phyloP scores from a whole-genome alignment of 2,113 vertebrate genomes.

The Megatriorchis doriae region DNA sequence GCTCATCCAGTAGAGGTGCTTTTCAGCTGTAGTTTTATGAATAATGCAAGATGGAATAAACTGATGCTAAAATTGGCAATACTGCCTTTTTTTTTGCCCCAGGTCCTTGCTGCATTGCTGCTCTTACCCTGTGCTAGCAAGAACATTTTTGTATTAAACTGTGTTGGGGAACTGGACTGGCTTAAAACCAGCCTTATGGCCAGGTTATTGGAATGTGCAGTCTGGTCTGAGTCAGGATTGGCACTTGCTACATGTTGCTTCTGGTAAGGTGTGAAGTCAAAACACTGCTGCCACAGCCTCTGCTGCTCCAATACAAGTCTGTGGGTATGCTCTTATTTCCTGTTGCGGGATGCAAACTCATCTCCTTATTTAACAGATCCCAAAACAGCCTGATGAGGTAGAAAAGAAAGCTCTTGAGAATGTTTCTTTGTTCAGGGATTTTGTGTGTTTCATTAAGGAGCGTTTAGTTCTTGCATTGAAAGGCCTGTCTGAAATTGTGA shows the following conservation, averaged over 20 bases:
- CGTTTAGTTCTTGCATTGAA: background rate
- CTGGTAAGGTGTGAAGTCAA: background rate
- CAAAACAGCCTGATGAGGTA: background rate
- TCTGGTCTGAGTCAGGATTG: background rate
- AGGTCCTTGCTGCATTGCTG: background rate
- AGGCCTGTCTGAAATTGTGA: background rate
- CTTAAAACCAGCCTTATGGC: background rate
- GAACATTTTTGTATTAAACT: background rate
- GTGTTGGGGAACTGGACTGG: background rate
- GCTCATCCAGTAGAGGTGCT: background rate
- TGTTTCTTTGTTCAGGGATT: background rate
- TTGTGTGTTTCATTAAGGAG: background rate
- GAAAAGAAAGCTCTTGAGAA: background rate
- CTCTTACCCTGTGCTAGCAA: background rate
- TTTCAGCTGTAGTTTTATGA: background rate
- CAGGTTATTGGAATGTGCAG: background rate
- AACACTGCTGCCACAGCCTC: background rate
- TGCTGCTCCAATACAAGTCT: background rate
- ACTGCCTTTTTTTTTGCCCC: too few relatives aligned
- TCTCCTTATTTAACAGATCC: background rate
- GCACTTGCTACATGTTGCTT: rapidly evolving
- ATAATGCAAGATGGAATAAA: background rate
- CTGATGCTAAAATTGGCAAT: background rate
- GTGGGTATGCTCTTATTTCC: background rate
- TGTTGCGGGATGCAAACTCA: background rate